These are phyloP conservation scores for Chrysocyon brachyurus DNA, from an alignment of 2,797 vertebrate species.

Conservation along the genomic window DNA sequence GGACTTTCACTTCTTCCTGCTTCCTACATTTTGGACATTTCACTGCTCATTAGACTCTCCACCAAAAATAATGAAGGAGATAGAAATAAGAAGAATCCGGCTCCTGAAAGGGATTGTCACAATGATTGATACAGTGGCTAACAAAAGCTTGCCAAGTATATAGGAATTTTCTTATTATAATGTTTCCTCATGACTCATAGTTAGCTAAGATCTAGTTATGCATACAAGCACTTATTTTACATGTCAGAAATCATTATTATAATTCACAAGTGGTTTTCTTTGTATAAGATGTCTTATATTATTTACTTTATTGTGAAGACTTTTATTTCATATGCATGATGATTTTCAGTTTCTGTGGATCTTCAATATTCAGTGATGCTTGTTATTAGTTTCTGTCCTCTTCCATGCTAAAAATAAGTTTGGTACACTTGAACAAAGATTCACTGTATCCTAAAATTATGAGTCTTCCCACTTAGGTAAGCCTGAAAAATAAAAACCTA, in stretches of 20 bases:
- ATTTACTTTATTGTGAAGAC: conserved; percentile 9
- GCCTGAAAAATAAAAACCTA: neutral
- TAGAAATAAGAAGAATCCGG: conserved; percentile 39
- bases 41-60: conserved; percentile 39
- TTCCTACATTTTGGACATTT: conserved; percentile 51
- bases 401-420: conserved; percentile 30
- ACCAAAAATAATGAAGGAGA: conserved; percentile 24
- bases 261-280: conserved; percentile 43
- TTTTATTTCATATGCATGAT: conserved; percentile 28
- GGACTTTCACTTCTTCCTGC: neutral
- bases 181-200: neutral
- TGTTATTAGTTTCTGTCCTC: neutral
- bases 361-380: neutral
- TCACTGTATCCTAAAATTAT: neutral
- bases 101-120: conserved; percentile 31
- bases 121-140: conserved; percentile 52
- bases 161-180: conserved; percentile 61
- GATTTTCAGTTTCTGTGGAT: neutral
- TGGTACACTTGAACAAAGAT: conserved; percentile 6
- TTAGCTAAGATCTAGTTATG: neutral
- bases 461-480: conserved; percentile 25
- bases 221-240: conserved; percentile 2
- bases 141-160: conserved; percentile 14
- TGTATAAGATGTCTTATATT: neutral
- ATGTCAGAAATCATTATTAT: conserved; percentile 40